Base-by-base conservation (phyloP, 2,113 vertebrate genomes). In the Uropsilus gracilis region DNA sequence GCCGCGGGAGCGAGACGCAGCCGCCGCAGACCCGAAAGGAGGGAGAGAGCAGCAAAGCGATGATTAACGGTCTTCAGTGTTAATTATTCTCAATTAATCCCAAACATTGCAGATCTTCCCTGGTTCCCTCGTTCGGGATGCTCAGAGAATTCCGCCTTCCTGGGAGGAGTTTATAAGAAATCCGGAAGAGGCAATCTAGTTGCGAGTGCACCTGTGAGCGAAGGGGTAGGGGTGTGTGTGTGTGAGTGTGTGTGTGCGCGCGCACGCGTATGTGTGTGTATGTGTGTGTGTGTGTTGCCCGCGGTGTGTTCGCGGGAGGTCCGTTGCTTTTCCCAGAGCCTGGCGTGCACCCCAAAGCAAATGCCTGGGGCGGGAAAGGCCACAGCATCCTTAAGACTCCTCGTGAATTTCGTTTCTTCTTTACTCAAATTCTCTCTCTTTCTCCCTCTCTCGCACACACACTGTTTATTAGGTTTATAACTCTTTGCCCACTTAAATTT, bases 401-500 rank as follows among this genome's bases (percentile, higher is more conserved):
- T 61, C 46, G 92, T 64, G 95, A 94, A 95, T 96, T 96, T 68
- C 53, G 76, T 28, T 63, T 96, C 93, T 48, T 94, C 96, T 96
- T 55, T 78, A 94, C 98, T 98, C 98, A 97, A 98, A 98, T 97
- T n/a, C n/a, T n/a, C n/a, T n/a, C n/a, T n/a, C n/a, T n/a, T n/a
- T n/a, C n/a, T n/a, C 94, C 95, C 97, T 59, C 86, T 93, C 39
- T 42, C 37, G 55, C 95, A 82, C 68, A 46, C 95, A 76, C 94
- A 91, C 95, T 75, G 97, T 98, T 98, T 98, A 98, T 98, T 98
- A 98, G 98, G 98, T 98, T 98, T 98, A 98, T 98, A 98, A 98
- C 97, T 98, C 98, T 98, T 98, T 98, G 97, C 98, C 98, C 98
- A 98, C 98, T 98, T 98, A 98, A 98, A 98, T 98, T 98, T 98